Evolutionary conservation across 2,888 invertebrate genomes (phyloP).

Genomic region (Drosophila aldrichi): DNA sequence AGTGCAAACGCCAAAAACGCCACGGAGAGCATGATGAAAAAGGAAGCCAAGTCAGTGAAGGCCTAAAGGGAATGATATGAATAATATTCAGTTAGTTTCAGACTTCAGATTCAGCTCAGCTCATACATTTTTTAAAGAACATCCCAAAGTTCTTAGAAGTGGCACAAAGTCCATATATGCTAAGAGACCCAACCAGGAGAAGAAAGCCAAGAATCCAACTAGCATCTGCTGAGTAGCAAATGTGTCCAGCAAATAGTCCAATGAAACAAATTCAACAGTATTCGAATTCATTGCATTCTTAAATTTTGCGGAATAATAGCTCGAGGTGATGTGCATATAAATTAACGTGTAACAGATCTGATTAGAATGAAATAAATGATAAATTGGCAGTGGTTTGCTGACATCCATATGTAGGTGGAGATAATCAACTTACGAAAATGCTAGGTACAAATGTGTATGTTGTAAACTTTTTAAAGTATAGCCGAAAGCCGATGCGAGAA

Average conservation of each 20-base stretch:
- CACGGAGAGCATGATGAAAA: slow-evolving; percentile 90
- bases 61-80: slow-evolving; percentile 84
- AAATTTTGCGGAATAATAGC: neutral
- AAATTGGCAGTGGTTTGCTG: neutral
- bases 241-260: slow-evolving; percentile 87
- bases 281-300: neutral
- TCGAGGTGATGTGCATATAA: neutral
- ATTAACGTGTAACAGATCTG: neutral
- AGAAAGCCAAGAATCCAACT: slow-evolving; percentile 88
- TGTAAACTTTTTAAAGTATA: slow-evolving; percentile 86
- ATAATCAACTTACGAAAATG: slow-evolving; percentile 12
- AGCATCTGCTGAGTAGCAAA: slow-evolving; percentile 86
- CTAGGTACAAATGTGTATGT: neutral
- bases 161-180: slow-evolving; percentile 91
- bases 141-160: slow-evolving; percentile 84
- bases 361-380: neutral
- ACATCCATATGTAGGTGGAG: neutral
- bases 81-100: neutral
- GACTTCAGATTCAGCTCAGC: neutral
- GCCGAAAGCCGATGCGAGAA: slow-evolving; percentile 85
- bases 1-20: slow-evolving; percentile 91
- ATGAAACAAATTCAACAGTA: slow-evolving; percentile 49
- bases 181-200: slow-evolving; percentile 90
- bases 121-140: slow-evolving; percentile 19
- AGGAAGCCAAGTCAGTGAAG: slow-evolving; percentile 89